Conservation (phyloP, 2,888 invertebrate species). For the Lucinisca nassula region DNA sequence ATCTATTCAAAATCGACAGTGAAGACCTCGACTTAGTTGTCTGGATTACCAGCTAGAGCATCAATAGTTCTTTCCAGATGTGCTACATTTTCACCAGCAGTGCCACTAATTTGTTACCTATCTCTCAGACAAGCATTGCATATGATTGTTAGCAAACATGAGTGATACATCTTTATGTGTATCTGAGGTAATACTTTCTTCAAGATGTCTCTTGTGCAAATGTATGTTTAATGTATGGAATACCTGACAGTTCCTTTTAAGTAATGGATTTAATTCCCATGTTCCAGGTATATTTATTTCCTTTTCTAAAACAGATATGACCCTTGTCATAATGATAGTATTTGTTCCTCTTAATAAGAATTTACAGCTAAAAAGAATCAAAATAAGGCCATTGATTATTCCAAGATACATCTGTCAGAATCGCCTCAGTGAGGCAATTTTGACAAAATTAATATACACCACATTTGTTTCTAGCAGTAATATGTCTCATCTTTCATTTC, state of each 20-base stretch:
- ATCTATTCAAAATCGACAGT: too few species aligned
- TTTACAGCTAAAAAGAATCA: neutral
- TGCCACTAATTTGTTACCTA: neutral
- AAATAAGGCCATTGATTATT: too few species aligned
- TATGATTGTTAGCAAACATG: neutral
- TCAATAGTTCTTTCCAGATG: too few species aligned
- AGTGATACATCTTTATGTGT: neutral
- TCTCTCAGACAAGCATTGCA: neutral
- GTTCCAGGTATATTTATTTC: neutral
- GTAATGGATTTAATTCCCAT: neutral
- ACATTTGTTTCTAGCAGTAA: too few species aligned
- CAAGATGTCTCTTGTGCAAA: neutral
- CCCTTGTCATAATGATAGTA: neutral
- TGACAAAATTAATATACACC: too few species aligned
- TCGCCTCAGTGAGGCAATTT: too few species aligned
- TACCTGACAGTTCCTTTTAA: neutral
- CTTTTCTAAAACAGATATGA: neutral
- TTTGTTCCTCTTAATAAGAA: neutral
- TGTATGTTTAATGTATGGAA: neutral
- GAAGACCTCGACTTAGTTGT: too few species aligned
- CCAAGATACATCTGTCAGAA: too few species aligned
- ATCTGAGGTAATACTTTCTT: neutral
- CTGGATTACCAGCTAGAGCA: too few species aligned
- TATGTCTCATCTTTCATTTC: too few species aligned
- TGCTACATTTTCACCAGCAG: neutral